A percentile compares a stretch with the other conserved stretches of the same genome.
Evolutionary conservation across 2,113 vertebrate species (phyloP).

Genomic region (Brachypodius melanocephalos): DNA sequence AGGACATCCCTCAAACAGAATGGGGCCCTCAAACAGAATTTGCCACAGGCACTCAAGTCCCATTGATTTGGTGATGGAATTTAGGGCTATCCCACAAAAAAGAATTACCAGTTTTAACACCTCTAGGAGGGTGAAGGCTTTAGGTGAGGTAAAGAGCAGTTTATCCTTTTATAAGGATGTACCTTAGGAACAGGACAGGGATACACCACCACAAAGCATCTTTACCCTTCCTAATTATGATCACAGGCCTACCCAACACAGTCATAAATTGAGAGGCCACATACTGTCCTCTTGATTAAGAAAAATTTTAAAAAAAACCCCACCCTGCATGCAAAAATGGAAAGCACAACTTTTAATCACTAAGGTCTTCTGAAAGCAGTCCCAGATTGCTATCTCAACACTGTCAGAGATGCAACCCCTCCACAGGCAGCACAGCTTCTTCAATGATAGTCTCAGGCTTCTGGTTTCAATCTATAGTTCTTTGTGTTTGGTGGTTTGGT

Average conservation of each 20-base stretch:
- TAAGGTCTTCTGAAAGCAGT: neutral
- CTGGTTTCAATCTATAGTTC: neutral
- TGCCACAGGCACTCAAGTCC: neutral
- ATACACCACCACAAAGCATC: neutral
- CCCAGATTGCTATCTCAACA: neutral
- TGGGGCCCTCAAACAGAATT: neutral
- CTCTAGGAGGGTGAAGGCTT: neutral
- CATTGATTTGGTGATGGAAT: neutral
- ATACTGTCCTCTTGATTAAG: neutral
- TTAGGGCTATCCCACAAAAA: neutral
- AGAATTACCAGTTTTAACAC: neutral
- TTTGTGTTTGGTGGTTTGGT: neutral
- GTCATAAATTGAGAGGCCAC: neutral
- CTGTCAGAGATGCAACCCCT: neutral
- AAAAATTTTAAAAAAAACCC: neutral
- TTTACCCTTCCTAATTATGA: neutral
- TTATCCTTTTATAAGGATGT: neutral
- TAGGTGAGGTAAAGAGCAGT: neutral
- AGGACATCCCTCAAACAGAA: neutral
- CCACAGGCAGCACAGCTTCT: neutral
- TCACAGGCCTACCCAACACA: neutral
- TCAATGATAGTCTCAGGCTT: neutral
- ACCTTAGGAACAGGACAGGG: neutral
- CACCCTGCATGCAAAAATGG: fast-evolving
- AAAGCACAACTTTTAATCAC: neutral